These are phyloP conservation scores for Littorina saxatilis DNA, from an alignment of 1,140 invertebrate genomes.

Conservation along the genomic window DNA sequence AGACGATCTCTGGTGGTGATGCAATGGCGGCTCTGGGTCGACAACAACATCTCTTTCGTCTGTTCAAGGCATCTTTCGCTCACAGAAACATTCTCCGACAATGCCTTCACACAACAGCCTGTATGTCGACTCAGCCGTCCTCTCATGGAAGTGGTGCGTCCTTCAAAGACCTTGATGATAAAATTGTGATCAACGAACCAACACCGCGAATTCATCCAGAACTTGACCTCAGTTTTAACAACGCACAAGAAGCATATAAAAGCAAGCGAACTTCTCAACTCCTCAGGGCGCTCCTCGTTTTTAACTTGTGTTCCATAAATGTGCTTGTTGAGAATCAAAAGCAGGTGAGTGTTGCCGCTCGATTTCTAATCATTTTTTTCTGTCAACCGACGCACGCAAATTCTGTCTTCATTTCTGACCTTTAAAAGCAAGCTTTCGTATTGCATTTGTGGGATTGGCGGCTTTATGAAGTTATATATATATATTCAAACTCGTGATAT, in stretches of 20 bases:
- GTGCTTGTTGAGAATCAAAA: conserved; percentile 96
- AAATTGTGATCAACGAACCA: conserved; percentile 23
- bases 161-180: background rate
- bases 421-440: no score
- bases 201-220: conserved; percentile 41
- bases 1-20: background rate
- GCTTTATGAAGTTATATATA: no score
- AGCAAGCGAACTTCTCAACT: conserved; percentile 97
- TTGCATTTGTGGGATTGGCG: no score
- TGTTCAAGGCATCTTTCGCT: background rate
- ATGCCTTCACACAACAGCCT: background rate
- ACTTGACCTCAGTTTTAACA: conserved; percentile 86
- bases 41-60: conserved; percentile 8
- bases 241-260: conserved; percentile 78
- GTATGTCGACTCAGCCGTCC: conserved; percentile 26
- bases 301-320: conserved; percentile 93
- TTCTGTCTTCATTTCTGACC: no score
- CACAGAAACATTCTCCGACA: background rate
- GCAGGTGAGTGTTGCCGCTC: conserved; percentile 83
- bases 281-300: conserved; percentile 93
- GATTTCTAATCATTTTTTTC: no score
- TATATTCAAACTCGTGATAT: no score
- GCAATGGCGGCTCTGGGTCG: conserved; percentile 15
- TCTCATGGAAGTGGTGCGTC: conserved; percentile 3
- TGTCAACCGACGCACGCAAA: no score